Base-by-base conservation (phyloP, 1,140 invertebrate species). In the Caerostris extrusa region DNA sequence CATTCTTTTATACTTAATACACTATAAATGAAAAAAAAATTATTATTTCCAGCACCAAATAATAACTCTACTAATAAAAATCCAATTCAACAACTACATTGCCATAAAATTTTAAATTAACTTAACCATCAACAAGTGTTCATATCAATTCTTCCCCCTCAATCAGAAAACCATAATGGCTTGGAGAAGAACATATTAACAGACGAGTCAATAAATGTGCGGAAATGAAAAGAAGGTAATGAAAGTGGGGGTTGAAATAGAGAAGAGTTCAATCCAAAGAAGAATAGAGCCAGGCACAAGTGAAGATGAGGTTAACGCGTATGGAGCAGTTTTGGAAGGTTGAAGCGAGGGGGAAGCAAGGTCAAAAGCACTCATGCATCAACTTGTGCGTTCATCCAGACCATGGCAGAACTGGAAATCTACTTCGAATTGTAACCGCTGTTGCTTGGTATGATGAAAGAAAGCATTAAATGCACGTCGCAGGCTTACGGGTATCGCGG, bases 291-390 rank as follows among this genome's bases (percentile, higher is more conserved):
- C 69, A 77, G 8, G 69, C 19, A 71, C n/a, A n/a, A n/a, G 34
- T 34, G 50, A 67, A 77, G 34, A 77, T 34, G 69, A 77, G 69
- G 71, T 77, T 77, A 77, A 77, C 71, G 71, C 34, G 71, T 77
- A 77, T 77, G 34, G 34, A 77, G 71, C 71, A 77, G 71, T 77
- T 34, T 34, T 77, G 71, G 34, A 77, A 77, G 34, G 50, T 50
- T 77, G 71, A 10, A 50, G 19, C 8, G 71, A 77, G 71, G 71
- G 71, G 71, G 71, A 77, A 77, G 71, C 71, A 77, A 77, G 71
- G 71, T 77, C 71, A 77, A 77, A 77, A 77, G 71, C 71, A 77
- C 71, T 77, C 71, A 77, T 77, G 71, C 71, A 53, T 77, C 12
- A 77, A 53, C 71, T 34, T 77, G 71, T 12, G 71, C 71, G 71